Conservation (phyloP, 2,797 vertebrate genomes). For the Aldrovandia affinis region DNA sequence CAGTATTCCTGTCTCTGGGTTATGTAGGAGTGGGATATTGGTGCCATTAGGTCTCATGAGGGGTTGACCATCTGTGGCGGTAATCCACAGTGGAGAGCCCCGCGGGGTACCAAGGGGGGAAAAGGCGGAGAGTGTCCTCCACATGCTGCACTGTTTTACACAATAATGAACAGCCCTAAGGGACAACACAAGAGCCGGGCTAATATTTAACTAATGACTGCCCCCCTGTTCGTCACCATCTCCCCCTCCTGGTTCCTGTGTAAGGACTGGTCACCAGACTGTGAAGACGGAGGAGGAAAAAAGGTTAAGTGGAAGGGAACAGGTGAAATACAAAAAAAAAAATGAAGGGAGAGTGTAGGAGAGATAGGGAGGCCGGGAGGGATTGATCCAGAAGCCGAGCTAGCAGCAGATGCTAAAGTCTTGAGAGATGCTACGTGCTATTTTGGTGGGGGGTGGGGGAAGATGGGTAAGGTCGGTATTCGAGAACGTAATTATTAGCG, state of each 20-base stretch:
- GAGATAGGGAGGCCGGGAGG: slow-evolving; percentile 4
- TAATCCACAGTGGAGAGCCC: slow-evolving; percentile 19
- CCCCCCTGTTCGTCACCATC: slow-evolving; percentile 59
- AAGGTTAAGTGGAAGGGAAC: background rate
- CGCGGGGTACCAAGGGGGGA: background rate
- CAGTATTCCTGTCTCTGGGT: background rate
- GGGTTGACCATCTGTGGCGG: slow-evolving; percentile 12
- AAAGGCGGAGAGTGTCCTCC: slow-evolving; percentile 16
- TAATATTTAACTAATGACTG: slow-evolving; percentile 79
- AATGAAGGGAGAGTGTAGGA: background rate
- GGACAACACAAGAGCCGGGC: slow-evolving; percentile 68
- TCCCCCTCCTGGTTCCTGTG: slow-evolving; percentile 29
- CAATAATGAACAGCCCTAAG: slow-evolving; percentile 37
- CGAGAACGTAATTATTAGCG: background rate
- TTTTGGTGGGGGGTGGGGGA: slow-evolving; percentile 55
- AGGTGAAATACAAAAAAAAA: slow-evolving; percentile 21
- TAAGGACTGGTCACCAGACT: slow-evolving; percentile 35
- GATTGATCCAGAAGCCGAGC: background rate
- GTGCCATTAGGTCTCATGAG: slow-evolving; percentile 5
- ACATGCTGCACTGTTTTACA: slow-evolving; percentile 47
- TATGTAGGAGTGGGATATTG: background rate
- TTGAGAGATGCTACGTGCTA: slow-evolving; percentile 72
- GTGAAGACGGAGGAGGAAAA: background rate
- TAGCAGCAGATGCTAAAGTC: slow-evolving; percentile 49
- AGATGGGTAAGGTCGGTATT: background rate